Evolutionary conservation across 2,113 vertebrate genomes (phyloP).

Genomic region (Lophura nycthemera): DNA sequence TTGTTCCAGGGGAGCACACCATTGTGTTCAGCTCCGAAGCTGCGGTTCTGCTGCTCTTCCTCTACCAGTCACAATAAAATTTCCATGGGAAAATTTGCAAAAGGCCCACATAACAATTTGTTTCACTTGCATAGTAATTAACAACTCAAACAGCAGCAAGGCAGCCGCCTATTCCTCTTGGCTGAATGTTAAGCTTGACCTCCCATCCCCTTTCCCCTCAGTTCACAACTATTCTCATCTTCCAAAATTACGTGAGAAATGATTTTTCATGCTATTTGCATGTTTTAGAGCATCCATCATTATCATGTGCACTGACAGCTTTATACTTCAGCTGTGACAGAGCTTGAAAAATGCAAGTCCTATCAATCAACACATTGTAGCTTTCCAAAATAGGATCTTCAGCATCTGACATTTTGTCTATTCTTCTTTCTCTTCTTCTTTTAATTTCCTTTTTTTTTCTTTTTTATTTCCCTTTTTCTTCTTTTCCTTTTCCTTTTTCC

Average conservation of each 20-base stretch:
- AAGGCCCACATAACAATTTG: constrained; percentile 12
- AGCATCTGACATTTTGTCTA: constrained; percentile 34
- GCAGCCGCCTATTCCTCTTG: constrained; percentile 44
- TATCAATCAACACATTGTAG: constrained; percentile 70
- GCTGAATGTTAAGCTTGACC: constrained; percentile 65
- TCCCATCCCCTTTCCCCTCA: constrained; percentile 45
- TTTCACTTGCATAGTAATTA: constrained; percentile 67
- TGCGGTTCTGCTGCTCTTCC: too few relatives aligned
- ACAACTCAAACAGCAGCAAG: not conserved
- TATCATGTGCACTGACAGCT: constrained; percentile 71
- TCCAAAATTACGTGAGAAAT: constrained; percentile 76
- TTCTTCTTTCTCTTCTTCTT: constrained; percentile 29
- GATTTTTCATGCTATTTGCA: constrained; percentile 73
- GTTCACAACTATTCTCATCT: constrained; percentile 71
- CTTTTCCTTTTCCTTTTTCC: constrained; percentile 15
- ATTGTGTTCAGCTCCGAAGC: too few relatives aligned
- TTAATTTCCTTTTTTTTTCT: constrained; percentile 9
- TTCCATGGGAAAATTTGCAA: constrained; percentile 62
- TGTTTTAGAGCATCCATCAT: constrained; percentile 76
- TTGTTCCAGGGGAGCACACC: not conserved
- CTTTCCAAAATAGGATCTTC: constrained; percentile 64
- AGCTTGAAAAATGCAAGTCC: constrained; percentile 73
- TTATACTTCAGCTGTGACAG: constrained; percentile 76
- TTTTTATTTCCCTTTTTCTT: constrained; percentile 3
- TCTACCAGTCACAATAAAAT: not conserved